Evolutionary conservation across 2,888 invertebrate genomes (phyloP), one percentile per base, ranked within the genome.

Genomic region (Cataglyphis rosenhaueri): DNA sequence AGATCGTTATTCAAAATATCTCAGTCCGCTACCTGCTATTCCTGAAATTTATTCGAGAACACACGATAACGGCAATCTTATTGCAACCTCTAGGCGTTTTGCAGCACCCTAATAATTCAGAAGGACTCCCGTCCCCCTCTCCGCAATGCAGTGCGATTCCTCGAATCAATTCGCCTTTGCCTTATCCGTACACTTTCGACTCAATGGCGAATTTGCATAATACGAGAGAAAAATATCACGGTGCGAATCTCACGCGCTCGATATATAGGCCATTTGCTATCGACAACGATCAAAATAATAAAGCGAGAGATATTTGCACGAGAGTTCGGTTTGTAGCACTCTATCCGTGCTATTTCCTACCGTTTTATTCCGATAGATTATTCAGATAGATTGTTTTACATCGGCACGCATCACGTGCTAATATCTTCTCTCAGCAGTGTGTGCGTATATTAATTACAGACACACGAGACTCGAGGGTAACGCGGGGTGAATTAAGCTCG

Each of bases 401-500:
- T 44, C 82, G 55, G 18, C 57, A 55, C 66, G 82, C 65, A 65
- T 75, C 76, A 41, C 44, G 75, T 65, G 41, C 41, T 15, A 61
- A 32, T 73, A 4, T 57, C 55, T 25, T 25, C 25, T n/a, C 9
- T 12, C 9, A 15, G 10, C 25, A n/a, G 59, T 59, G 78, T 59
- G 78, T 59, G 62, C 66, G 66, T 79, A 76, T 76, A 75, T 84
- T 84, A 88, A 87, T 88, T 83, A 83, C 81, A 64, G 81, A 62
- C 62, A 81, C 64, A 65, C 55, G 32, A 29, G 18, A 9, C 9
- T 12, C 25, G 66, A 38, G 41, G 55, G 59, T 81, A 79, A 85
- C 86, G 82, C 78, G 18, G 35, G 74, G 79, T 64, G 82, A 86
- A 88, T 88, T 84, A 88, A 88, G 87, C 88, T 84, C 84, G 89